These are phyloP conservation scores for Zoanthus solanderi DNA, from an alignment of 92 coral and sea anemone genomes.

Conservation along the genomic window DNA sequence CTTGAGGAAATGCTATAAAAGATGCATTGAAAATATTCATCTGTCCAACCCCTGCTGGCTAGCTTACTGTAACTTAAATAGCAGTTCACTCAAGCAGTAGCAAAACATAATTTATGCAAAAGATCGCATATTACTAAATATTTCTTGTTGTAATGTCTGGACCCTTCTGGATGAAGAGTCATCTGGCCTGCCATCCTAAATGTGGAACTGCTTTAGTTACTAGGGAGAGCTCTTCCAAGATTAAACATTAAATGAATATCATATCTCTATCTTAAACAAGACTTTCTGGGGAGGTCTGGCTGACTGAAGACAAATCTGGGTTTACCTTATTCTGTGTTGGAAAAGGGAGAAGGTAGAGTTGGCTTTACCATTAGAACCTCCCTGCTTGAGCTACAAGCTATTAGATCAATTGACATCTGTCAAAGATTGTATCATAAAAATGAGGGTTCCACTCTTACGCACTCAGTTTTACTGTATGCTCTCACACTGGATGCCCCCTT, in stretches of 20 bases:
- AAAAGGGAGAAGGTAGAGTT: not conserved
- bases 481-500: not conserved
- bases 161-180: slow-evolving; percentile 34
- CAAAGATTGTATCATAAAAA: slow-evolving; percentile 52
- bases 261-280: slow-evolving; percentile 53
- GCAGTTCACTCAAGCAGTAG: not conserved
- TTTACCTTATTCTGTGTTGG: slow-evolving; percentile 56
- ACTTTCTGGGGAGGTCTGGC: not conserved
- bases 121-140: slow-evolving; percentile 20
- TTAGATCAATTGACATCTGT: slow-evolving; percentile 41
- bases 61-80: not conserved
- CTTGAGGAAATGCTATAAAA: slow-evolving; percentile 23
- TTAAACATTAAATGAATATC: slow-evolving; percentile 5
- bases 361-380: slow-evolving; percentile 43
- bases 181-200: slow-evolving; percentile 31
- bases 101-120: not conserved
- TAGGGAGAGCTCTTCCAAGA: slow-evolving; percentile 26
- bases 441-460: slow-evolving; percentile 52
- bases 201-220: slow-evolving; percentile 41
- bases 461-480: not conserved
- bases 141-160: slow-evolving; percentile 41
- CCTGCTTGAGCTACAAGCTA: not conserved
- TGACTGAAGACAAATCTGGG: slow-evolving; percentile 39
- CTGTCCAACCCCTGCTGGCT: not conserved
- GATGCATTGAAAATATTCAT: not conserved